phyloP scores from a whole-genome alignment of 2,797 vertebrate genomes.

The Eulemur rubriventer region DNA sequence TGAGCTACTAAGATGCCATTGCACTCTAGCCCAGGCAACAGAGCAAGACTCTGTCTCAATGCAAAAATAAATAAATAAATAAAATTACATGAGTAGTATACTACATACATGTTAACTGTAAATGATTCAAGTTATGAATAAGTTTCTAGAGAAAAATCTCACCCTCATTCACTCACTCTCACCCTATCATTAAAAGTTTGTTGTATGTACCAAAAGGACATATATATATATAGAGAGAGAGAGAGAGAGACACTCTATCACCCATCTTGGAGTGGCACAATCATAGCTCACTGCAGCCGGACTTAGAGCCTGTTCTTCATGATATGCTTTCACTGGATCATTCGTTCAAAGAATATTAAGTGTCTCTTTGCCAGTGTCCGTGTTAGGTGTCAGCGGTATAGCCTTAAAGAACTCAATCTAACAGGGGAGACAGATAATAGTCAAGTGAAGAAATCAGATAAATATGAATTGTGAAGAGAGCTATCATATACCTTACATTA shows the following conservation, averaged over 20 bases:
- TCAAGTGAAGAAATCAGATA: background rate
- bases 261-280: background rate
- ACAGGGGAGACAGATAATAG: background rate
- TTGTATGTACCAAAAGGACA: background rate
- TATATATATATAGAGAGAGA: background rate
- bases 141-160: background rate
- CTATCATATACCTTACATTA: background rate
- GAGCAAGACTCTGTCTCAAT: background rate
- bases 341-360: background rate
- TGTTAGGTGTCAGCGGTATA: background rate
- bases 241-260: background rate
- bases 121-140: background rate
- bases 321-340: background rate
- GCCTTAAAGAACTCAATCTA: background rate
- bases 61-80: no score
- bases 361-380: background rate
- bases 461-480: background rate
- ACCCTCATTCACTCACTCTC: background rate
- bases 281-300: background rate
- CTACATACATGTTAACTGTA: background rate
- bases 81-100: background rate
- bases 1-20: background rate
- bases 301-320: background rate
- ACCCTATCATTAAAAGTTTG: background rate
- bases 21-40: background rate